Conservation (phyloP, 2,888 invertebrate species). For the Athalia circularis region DNA sequence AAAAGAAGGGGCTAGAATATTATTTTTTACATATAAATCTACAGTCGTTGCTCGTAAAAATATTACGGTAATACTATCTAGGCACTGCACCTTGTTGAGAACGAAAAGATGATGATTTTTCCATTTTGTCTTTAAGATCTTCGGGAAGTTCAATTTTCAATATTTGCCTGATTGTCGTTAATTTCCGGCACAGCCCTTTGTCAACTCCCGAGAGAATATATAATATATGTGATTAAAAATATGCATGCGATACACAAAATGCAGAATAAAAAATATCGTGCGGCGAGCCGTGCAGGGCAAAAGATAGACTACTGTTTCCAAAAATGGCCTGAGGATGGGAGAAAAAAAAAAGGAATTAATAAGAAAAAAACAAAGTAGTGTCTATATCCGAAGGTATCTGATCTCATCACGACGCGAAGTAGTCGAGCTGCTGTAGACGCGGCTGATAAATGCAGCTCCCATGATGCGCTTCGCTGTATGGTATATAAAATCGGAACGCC, state of each 20-base stretch:
- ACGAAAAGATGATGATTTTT: no score
- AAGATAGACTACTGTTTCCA: constrained; percentile 29
- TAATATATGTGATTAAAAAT: no score
- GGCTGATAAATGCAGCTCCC: not conserved
- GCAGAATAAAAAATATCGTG: not conserved
- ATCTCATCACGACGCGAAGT: constrained; percentile 28
- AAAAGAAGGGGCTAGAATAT: no score
- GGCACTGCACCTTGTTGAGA: no score
- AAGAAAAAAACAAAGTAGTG: constrained; percentile 6
- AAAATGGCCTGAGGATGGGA: constrained; percentile 20
- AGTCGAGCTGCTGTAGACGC: not conserved
- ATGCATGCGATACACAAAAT: not conserved
- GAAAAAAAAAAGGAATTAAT: not conserved
- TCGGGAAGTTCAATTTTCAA: not conserved
- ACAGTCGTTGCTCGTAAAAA: no score
- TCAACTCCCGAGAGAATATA: constrained; percentile 11
- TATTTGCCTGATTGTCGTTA: not conserved
- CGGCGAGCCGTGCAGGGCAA: constrained; percentile 6
- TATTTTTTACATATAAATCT: no score
- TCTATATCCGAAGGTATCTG: constrained; percentile 12
- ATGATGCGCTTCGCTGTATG: not conserved
- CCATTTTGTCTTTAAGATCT: no score
- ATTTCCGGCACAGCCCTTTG: not conserved
- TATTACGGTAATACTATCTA: no score
- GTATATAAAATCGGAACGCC: constrained; percentile 60